Conservation (phyloP, 2,113 vertebrate genomes). For the Leptosomus discolor region DNA sequence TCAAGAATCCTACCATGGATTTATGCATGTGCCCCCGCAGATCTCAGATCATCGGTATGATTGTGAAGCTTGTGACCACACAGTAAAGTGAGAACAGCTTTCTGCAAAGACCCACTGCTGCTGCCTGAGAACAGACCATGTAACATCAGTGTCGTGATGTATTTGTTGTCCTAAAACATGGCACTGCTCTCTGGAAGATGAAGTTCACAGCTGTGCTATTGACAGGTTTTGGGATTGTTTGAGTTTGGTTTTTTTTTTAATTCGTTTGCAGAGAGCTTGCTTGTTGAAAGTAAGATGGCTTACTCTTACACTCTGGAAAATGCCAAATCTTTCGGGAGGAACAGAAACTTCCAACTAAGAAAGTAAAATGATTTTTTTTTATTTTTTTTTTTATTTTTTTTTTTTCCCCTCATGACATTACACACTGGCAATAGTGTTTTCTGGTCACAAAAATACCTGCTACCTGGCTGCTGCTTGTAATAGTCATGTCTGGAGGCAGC, state of each 20-base stretch:
- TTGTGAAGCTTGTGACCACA: slow-evolving; percentile 93
- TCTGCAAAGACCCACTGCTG: not conserved
- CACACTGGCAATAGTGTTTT: not conserved
- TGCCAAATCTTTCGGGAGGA: not conserved
- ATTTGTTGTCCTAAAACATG: not conserved
- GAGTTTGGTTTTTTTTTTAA: not conserved
- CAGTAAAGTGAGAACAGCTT: slow-evolving; percentile 68
- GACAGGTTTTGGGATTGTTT: not conserved
- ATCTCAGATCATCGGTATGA: slow-evolving; percentile 91
- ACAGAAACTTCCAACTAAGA: not conserved
- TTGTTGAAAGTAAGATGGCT: not conserved
- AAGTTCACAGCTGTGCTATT: not conserved
- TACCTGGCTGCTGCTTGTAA: not conserved
- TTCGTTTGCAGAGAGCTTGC: not conserved
- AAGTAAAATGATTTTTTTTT: not conserved
- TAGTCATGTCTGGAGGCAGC: not conserved
- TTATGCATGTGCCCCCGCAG: slow-evolving; percentile 89
- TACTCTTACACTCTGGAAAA: not conserved
- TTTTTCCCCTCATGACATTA: not conserved
- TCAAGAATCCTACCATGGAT: slow-evolving; percentile 91
- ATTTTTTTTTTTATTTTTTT: too few relatives aligned
- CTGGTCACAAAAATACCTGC: not conserved
- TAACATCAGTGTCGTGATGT: not conserved
- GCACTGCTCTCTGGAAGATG: not conserved
- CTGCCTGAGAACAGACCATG: not conserved